phyloP scores from a whole-genome alignment of 2,113 vertebrate genomes.

The Caranx melampygus region DNA sequence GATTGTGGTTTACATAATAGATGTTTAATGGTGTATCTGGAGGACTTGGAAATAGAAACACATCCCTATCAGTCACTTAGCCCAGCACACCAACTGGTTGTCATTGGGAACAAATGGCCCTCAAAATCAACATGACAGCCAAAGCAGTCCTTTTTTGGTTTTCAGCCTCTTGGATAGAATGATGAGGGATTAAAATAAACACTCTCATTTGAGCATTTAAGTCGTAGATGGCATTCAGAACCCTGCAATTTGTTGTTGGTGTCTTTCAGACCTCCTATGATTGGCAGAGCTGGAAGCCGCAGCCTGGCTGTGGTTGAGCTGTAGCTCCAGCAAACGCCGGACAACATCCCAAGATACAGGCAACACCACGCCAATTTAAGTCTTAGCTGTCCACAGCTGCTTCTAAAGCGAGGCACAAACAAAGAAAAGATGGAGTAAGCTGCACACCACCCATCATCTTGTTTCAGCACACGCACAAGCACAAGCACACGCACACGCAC shows the following conservation, averaged over 20 bases:
- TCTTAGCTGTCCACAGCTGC: conserved; percentile 40
- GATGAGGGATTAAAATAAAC: conserved; percentile 48
- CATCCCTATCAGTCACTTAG: not conserved
- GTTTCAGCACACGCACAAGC: not conserved
- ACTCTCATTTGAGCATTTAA: conserved; percentile 17
- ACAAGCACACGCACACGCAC: not conserved
- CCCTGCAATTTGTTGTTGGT: conserved; percentile 48
- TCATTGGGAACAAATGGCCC: conserved; percentile 35
- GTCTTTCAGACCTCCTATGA: conserved; percentile 48
- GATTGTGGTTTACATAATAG: conserved; percentile 26
- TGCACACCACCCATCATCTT: conserved; percentile 2
- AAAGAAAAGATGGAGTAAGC: conserved; percentile 36
- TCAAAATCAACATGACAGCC: conserved; percentile 15
- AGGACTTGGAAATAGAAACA: conserved; percentile 34
- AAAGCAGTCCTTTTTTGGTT: not conserved
- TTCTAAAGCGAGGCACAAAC: conserved; percentile 19
- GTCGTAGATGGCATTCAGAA: conserved; percentile 30
- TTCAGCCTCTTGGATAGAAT: conserved; percentile 20
- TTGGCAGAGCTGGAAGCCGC: conserved; percentile 46
- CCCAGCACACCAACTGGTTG: conserved; percentile 5
- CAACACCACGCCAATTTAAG: conserved; percentile 33
- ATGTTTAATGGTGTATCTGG: conserved; percentile 36
- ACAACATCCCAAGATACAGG: conserved; percentile 26
- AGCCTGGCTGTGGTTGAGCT: conserved; percentile 45
- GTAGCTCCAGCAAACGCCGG: conserved; percentile 13